Percentiles rank a stretch among this genome's conserved stretches.
Evolutionary conservation across 2,888 invertebrate species (phyloP).

Genomic region (Athripsodes cinereus): DNA sequence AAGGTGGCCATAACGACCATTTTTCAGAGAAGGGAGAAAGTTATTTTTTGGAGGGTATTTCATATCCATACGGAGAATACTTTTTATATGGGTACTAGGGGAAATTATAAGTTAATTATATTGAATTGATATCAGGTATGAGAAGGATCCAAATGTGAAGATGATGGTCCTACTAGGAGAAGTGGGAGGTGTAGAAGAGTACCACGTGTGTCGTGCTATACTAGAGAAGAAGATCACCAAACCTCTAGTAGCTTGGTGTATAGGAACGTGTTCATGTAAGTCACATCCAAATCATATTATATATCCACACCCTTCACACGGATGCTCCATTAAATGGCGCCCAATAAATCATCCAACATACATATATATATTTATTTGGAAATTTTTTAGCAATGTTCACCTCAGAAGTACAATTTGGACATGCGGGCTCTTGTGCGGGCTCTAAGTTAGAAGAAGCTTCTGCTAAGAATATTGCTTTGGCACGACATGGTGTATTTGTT

Average conservation of each 20-base stretch:
- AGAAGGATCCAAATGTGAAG: slow-evolving; percentile 77
- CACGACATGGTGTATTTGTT: slow-evolving; percentile 79
- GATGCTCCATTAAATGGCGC: not conserved
- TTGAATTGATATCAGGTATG: slow-evolving; percentile 51
- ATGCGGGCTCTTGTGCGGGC: slow-evolving; percentile 97
- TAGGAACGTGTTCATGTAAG: slow-evolving; percentile 77
- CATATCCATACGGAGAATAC: no score
- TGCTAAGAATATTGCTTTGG: slow-evolving; percentile 83
- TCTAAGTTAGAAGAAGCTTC: slow-evolving; percentile 89
- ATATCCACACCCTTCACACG: not conserved
- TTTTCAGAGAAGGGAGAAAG: no score
- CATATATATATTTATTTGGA: not conserved
- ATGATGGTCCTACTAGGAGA: slow-evolving; percentile 95
- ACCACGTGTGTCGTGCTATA: slow-evolving; percentile 88
- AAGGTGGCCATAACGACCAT: no score
- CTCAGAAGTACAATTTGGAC: slow-evolving; percentile 94
- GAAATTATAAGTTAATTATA: no score
- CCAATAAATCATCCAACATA: not conserved
- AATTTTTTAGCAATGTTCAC: slow-evolving; percentile 69
- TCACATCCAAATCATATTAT: not conserved
- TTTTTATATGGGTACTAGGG: no score
- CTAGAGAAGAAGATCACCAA: slow-evolving; percentile 77
- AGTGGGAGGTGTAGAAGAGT: slow-evolving; percentile 98
- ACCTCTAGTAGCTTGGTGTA: slow-evolving; percentile 98
- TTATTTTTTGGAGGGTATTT: no score